A percentile compares a stretch with the other conserved stretches of the same genome.
These are phyloP conservation scores for Puntigrus tetrazona DNA, from an alignment of 2,113 vertebrate species.

Conservation along the genomic window DNA sequence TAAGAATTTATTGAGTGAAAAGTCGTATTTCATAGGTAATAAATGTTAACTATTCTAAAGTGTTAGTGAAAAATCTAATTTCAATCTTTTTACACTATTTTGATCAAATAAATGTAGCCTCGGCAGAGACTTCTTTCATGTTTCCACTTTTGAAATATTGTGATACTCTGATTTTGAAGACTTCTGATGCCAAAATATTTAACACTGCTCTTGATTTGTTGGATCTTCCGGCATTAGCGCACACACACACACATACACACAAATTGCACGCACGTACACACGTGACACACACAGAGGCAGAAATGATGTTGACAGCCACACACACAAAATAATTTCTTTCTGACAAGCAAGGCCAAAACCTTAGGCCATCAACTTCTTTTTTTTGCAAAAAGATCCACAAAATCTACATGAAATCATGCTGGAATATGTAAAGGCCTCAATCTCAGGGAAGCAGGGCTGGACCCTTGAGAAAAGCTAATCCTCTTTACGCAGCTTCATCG, in stretches of 20 bases:
- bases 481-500: constrained; percentile 25
- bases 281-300: background rate
- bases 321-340: constrained; percentile 17
- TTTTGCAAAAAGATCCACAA: constrained; percentile 28
- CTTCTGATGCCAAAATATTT: background rate
- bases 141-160: background rate
- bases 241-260: background rate
- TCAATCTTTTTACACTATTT: background rate
- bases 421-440: constrained; percentile 37
- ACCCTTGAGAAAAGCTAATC: constrained; percentile 38
- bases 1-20: too few relatives aligned
- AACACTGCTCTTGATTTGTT: background rate
- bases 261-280: too few relatives aligned
- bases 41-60: too few relatives aligned
- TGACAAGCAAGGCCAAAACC: constrained; percentile 29
- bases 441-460: constrained; percentile 33
- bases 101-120: background rate
- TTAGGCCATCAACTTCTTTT: constrained; percentile 35
- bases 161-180: background rate
- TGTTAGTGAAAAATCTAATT: too few relatives aligned
- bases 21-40: too few relatives aligned
- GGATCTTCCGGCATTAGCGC: background rate
- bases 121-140: background rate
- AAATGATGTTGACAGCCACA: constrained; percentile 17
- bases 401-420: constrained; percentile 39